Evolutionary conservation across 2,888 invertebrate species (phyloP).

Genomic region (Phlogophora meticulosa): DNA sequence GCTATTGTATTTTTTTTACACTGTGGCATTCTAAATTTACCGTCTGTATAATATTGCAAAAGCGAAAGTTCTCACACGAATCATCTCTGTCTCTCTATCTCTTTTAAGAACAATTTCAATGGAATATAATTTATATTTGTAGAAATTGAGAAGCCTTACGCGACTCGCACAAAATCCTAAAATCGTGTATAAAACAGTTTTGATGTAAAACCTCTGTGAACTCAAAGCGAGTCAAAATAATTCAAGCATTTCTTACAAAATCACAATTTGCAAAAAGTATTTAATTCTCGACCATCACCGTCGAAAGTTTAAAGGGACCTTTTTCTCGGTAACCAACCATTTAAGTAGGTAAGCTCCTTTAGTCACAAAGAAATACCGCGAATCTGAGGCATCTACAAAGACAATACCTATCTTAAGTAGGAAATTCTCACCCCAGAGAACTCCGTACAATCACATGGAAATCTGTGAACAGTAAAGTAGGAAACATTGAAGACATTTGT

Average conservation of each 20-base stretch:
- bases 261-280: background rate
- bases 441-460: slow-evolving; percentile 26
- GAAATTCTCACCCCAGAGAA: slow-evolving; percentile 45
- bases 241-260: background rate
- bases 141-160: background rate
- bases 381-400: slow-evolving; percentile 10
- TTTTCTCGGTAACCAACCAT: slow-evolving; percentile 18
- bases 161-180: background rate
- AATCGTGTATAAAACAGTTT: background rate
- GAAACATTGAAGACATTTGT: slow-evolving; percentile 11
- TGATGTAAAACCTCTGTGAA: background rate
- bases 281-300: background rate
- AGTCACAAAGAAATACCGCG: slow-evolving; percentile 27
- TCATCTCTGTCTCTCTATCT: no score
- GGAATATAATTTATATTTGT: background rate
- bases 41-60: background rate
- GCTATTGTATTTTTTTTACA: background rate
- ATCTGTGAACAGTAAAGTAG: slow-evolving; percentile 15
- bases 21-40: background rate
- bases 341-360: slow-evolving; percentile 9
- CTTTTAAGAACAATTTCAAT: background rate
- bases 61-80: background rate
- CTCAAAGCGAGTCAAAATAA: background rate
- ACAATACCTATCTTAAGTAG: slow-evolving; percentile 24
- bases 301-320: background rate